Conservation (phyloP, 1,140 invertebrate species). For the Mercenaria mercenaria region DNA sequence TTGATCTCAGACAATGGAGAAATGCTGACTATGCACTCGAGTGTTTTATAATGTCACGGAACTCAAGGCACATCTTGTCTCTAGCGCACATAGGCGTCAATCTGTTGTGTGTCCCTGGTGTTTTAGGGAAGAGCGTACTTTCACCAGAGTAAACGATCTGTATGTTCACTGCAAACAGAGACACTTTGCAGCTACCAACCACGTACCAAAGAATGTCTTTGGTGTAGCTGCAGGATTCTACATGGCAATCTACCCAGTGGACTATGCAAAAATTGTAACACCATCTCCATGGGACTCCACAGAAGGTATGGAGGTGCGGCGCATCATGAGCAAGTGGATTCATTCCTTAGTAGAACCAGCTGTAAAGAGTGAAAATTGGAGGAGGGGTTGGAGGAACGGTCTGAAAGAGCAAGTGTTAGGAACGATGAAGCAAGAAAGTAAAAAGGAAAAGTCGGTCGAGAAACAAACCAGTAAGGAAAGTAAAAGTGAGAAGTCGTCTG, state of each 20-base stretch:
- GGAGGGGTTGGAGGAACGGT: background rate
- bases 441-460: too few species aligned
- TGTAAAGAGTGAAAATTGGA: background rate
- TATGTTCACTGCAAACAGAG: background rate
- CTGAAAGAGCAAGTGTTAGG: background rate
- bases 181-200: background rate
- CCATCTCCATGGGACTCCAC: background rate
- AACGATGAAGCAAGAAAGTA: too few species aligned
- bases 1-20: slow-evolving; percentile 19
- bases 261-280: background rate
- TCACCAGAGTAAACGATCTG: slow-evolving; percentile 5
- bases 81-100: background rate
- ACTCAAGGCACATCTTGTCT: background rate
- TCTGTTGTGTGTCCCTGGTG: slow-evolving; percentile 14
- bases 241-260: background rate
- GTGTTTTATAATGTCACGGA: background rate
- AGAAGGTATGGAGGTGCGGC: background rate
- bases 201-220: background rate
- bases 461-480: background rate
- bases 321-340: background rate
- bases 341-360: background rate
- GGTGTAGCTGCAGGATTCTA: background rate
- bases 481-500: background rate
- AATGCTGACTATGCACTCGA: background rate
- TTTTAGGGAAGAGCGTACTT: background rate